Base-by-base conservation (phyloP, 2,113 vertebrate species). In the Chamaea fasciata region DNA sequence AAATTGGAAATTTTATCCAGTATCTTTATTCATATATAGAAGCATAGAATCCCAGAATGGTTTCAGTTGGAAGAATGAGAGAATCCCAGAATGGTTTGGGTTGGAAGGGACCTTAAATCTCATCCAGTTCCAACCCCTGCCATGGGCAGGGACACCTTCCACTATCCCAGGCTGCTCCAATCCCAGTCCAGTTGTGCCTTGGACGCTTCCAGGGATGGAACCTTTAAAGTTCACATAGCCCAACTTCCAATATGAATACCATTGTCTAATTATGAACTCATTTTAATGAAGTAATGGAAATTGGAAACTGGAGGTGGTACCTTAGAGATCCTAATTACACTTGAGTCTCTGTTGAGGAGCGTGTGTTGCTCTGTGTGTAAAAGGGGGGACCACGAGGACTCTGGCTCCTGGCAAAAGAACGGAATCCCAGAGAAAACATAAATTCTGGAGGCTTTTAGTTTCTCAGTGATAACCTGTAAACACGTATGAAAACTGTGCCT, bases 101-200 rank as follows among this genome's bases (percentile, higher is more conserved):
- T 31, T 35, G 47, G 39, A 55, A 75, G 15, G 16, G n/a, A 23
- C 26, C 14, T 55, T 23, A 55, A 76, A 47, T 26, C 2, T 15
- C 41, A 55, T 27, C 41, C 39, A 3, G 7, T 46, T 2, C 14
- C 30, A 31, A 31, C 7, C 7, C 20, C 19, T 46, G 33, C 37
- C 52, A 8, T 56, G 27, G 44, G 13, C 55, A 69, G 63, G 14
- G n/a, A 41, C 35, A 16, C 22, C 22, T 77, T 19, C 41, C 26
- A 23, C 35, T 10, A 0, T 35, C 47, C 41, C 55, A 69, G 47
- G 8, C 0, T 55, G n/a, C 47, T 77, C 41, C 56, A 69, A 42
- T 16, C 21, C 12, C 21, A 1, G 0, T 56, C 87, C 79, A 69
- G 0, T 17, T 35, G 35, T 42, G n/a, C n/a, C 21, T 37, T 13